Evolutionary conservation across 2,888 invertebrate genomes (phyloP).

Genomic region (Brenthis daphne): DNA sequence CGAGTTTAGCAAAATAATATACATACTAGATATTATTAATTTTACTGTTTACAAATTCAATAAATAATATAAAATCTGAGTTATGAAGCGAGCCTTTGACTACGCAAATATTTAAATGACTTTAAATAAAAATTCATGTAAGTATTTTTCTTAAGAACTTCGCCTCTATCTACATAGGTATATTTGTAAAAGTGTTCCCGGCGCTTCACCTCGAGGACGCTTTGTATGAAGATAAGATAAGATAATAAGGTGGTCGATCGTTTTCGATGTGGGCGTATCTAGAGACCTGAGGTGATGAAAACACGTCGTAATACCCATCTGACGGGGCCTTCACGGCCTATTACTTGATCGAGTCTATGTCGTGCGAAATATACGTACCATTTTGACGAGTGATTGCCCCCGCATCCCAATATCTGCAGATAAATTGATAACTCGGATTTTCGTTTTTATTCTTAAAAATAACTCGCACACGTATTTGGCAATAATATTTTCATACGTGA

Average conservation of each 20-base stretch:
- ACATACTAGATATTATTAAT: no score
- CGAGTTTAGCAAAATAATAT: no score
- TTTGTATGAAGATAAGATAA: conserved; percentile 29
- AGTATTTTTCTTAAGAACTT: background rate
- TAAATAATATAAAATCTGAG: no score
- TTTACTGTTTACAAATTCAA: no score
- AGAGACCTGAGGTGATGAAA: conserved; percentile 22
- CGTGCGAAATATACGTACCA: conserved; percentile 26
- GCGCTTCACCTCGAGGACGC: conserved; percentile 23
- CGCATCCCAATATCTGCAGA: conserved; percentile 19
- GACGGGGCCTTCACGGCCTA: conserved; percentile 26
- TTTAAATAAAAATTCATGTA: background rate
- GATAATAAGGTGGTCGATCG: conserved; percentile 26
- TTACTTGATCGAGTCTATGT: conserved; percentile 27
- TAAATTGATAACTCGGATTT: conserved; percentile 20
- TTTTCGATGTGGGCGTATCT: conserved; percentile 17
- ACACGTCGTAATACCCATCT: conserved; percentile 23
- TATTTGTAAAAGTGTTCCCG: conserved; percentile 17
- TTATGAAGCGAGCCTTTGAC: no score
- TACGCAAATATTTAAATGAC: background rate
- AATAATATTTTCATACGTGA: background rate
- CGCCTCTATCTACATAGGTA: background rate
- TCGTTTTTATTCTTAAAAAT: background rate
- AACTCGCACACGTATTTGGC: background rate
- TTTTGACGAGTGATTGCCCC: conserved; percentile 23